Evolutionary conservation across 2,888 invertebrate genomes (phyloP), one percentile per base, ranked within the genome.

Genomic region (Cistogaster globosa): DNA sequence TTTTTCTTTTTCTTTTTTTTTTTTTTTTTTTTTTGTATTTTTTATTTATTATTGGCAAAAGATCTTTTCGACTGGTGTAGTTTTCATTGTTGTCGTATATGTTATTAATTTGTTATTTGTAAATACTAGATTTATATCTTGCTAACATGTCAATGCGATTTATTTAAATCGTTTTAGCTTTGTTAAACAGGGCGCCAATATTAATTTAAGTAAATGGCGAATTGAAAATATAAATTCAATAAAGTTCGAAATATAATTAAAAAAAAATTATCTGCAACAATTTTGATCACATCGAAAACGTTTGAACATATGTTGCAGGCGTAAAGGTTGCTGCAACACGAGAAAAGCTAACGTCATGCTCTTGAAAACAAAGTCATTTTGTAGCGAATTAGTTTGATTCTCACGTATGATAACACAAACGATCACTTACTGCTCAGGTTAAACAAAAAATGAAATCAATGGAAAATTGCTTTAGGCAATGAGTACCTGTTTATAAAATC

Each of bases 31-130:
- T 75, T 55, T 67, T 18, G 14, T 38, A n/a, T 57, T 51, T 36
- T 68, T 67, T 71, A 62, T 76, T 71, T 55, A 53, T 71, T 80
- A 51, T 84, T 84, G 84, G 80, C 84, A 84, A 68, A 71, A 76
- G 60, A 68, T 76, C 75, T 68, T 65, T 53, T 55, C 32, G 16
- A 60, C 42, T 32, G 67, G 45, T 81, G 22, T 45, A 62, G 11
- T 32, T 63, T 68, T 60, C n/a, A 45, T 63, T 63, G 75, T 72
- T 72, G 32, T 77, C 63, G 20, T 63, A 53, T 69, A 82, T 76
- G 62, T 78, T 80, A 74, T 72, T 51, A 77, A 76, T 69, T 77
- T 67, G 71, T 76, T 69, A 85, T 81, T 74, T 85, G 69, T 63
- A 57, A 85, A 81, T 78, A 76, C 53, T 60, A 74, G 72, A 80